phyloP scores from a whole-genome alignment of 2,113 vertebrate genomes.

The Cyprinodon brontotheroides region DNA sequence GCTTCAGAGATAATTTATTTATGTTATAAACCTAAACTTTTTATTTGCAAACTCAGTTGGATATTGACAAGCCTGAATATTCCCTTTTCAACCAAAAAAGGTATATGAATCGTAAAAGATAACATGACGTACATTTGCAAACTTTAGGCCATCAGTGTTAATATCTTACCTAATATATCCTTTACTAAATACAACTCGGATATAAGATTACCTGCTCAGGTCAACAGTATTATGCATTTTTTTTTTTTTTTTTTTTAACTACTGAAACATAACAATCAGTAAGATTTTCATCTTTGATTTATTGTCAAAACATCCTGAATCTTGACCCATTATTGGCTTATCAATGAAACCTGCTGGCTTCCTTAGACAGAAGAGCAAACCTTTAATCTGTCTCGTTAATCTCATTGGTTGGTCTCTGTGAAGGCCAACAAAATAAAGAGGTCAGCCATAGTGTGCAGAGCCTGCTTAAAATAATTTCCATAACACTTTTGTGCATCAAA shows the following conservation, averaged over 20 bases:
- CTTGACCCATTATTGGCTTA: neutral
- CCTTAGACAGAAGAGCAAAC: too few relatives aligned
- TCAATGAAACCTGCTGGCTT: neutral
- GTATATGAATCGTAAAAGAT: neutral
- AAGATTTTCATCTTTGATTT: constrained; percentile 4
- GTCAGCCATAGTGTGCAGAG: too few relatives aligned
- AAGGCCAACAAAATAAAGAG: too few relatives aligned
- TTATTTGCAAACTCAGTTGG: neutral
- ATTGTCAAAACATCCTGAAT: neutral
- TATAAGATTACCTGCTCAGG: neutral
- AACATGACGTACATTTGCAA: neutral
- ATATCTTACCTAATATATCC: neutral
- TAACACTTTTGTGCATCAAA: too few relatives aligned
- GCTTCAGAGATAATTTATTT: neutral
- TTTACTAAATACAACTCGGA: neutral
- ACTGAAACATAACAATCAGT: neutral
- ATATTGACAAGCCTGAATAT: too few relatives aligned
- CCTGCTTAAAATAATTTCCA: too few relatives aligned
- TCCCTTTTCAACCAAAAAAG: neutral
- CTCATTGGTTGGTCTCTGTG: too few relatives aligned
- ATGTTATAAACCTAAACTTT: neutral
- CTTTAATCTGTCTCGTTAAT: too few relatives aligned
- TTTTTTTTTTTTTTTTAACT: too few relatives aligned
- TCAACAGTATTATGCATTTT: neutral
- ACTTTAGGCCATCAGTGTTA: neutral